phyloP scores from a whole-genome alignment of 2,888 invertebrate species.

The Ochlodes sylvanus region DNA sequence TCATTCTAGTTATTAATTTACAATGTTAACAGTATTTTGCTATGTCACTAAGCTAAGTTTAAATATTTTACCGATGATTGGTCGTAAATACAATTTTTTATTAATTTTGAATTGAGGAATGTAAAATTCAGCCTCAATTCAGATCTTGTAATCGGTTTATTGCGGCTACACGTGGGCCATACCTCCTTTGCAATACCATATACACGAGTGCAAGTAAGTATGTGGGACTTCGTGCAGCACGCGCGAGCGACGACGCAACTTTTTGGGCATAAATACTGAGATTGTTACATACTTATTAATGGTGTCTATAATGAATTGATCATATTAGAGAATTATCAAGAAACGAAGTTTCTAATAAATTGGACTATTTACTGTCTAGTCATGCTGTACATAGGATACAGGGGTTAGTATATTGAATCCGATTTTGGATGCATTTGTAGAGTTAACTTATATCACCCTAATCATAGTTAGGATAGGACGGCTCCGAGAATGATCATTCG shows the following conservation, averaged over 20 bases:
- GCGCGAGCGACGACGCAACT: not conserved
- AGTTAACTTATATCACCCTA: slow-evolving; percentile 22
- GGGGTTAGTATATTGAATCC: slow-evolving; percentile 48
- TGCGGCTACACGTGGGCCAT: too few species aligned
- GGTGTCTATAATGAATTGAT: slow-evolving; percentile 36
- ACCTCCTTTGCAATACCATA: not conserved
- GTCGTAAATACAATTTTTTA: not conserved
- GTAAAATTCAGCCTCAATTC: too few species aligned
- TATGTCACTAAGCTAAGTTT: slow-evolving; percentile 16
- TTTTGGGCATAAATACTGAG: not conserved
- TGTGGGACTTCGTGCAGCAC: not conserved
- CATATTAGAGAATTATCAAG: slow-evolving; percentile 36
- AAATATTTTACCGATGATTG: not conserved
- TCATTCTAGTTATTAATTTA: slow-evolving; percentile 1
- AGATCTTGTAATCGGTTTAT: too few species aligned
- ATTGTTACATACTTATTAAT: slow-evolving; percentile 27
- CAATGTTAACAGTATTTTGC: slow-evolving; percentile 13
- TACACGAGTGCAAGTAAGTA: not conserved
- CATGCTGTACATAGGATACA: slow-evolving; percentile 48
- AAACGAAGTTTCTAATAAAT: slow-evolving; percentile 42
- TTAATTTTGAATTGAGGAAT: not conserved
- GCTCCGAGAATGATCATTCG: slow-evolving; percentile 33
- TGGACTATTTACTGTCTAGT: slow-evolving; percentile 44
- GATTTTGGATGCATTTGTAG: slow-evolving; percentile 40
- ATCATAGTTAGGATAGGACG: slow-evolving; percentile 24